Base-by-base conservation (phyloP, 2,113 vertebrate genomes). In the Lonchura striata region DNA sequence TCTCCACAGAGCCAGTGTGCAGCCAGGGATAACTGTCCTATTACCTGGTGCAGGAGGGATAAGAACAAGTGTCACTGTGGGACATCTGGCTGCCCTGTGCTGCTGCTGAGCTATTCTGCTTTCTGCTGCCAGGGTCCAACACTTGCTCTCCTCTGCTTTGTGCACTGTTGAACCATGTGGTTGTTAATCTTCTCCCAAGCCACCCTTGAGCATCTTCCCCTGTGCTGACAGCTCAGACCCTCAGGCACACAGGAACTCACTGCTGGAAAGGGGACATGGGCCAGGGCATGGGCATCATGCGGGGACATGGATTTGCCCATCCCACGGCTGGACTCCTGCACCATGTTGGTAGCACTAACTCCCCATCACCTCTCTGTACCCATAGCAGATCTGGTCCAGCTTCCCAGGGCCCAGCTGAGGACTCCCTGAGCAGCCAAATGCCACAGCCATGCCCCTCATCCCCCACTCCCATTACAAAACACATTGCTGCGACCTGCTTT, bases 221-320 rank as follows among this genome's bases (percentile, higher is more conserved):
- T 41, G 11, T 0, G 0, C 68, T 61, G 50, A 5, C 37, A 57
- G 75, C 69, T 27, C 71, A 74, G 81, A 72, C 9, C 53, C n/a
- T 42, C 49, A 44, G 65, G 82, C 75, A 56, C 39, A 13, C 0
- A 0, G 60, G 52, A 68, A 24, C 61, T 47, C 0, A 0, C 33
- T 47, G 64, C 12, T 84, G 50, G 16, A 18, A 66, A 70, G 3
- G 6, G 27, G 37, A 61, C 44, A 30, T 24, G 23, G 44, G 4
- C 42, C 53, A 60, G 46, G 33, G 49, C 28, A 24, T 22, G 68
- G 23, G 6, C 10, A 3, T 37, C 46, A 6, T 11, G 19, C 16
- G 3, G 39, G 27, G 6, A 10, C 39, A 12, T 1, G 41, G 50
- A 53, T 83, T 65, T 69, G 72, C 84, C 31, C 59, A 53, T 33